phyloP scores from a whole-genome alignment of 1,140 invertebrate species.

The Andricus grossulariae region DNA sequence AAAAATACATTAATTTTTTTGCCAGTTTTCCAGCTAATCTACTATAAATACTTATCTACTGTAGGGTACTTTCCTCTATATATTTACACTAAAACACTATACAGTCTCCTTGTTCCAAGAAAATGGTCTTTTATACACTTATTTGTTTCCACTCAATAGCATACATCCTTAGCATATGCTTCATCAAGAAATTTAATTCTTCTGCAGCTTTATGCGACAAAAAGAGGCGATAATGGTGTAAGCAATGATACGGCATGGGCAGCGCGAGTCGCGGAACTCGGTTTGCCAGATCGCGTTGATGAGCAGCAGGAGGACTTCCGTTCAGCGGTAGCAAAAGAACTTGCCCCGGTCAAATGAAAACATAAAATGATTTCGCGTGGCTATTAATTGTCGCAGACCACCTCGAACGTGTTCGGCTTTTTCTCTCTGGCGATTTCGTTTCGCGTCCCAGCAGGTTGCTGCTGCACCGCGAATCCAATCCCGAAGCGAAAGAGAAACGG shows the following conservation, averaged over 20 bases:
- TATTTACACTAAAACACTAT: too few species aligned
- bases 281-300: slow-evolving; percentile 2
- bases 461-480: slow-evolving; percentile 15
- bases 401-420: slow-evolving; percentile 45
- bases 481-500: slow-evolving; percentile 6
- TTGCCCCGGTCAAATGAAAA: slow-evolving; percentile 57
- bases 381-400: slow-evolving; percentile 64
- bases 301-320: slow-evolving; percentile 12
- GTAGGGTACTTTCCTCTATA: too few species aligned
- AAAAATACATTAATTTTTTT: too few species aligned
- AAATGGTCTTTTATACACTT: too few species aligned
- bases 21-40: too few species aligned
- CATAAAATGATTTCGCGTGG: slow-evolving; percentile 65
- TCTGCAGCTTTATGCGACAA: neutral
- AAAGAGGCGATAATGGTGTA: slow-evolving; percentile 25
- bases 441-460: slow-evolving; percentile 35
- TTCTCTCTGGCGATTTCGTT: slow-evolving; percentile 53
- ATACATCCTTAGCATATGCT: neutral
- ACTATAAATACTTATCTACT: too few species aligned
- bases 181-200: neutral
- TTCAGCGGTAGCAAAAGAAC: slow-evolving; percentile 22
- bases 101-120: too few species aligned
- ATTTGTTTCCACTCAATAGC: neutral
- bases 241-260: slow-evolving; percentile 6
- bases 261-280: neutral